Conservation (phyloP, 2,888 invertebrate species). For the Apotomis betuletana region DNA sequence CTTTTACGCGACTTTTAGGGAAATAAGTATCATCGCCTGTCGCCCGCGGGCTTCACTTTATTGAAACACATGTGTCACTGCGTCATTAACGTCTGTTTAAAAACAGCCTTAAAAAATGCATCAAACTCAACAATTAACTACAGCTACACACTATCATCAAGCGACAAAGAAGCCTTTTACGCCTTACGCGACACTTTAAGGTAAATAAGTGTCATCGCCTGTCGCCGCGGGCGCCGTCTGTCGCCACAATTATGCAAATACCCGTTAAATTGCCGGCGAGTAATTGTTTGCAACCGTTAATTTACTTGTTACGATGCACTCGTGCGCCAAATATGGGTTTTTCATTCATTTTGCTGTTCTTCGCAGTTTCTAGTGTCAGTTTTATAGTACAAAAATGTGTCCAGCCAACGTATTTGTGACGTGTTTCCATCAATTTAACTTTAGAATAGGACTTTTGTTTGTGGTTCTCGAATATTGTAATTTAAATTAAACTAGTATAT, state of each 20-base stretch:
- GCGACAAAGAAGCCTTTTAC: neutral
- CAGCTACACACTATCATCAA: neutral
- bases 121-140: neutral
- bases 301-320: conserved; percentile 24
- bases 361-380: neutral
- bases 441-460: too few relatives aligned
- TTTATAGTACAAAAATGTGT: too few relatives aligned
- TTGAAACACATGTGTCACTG: too few relatives aligned
- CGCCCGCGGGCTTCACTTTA: neutral
- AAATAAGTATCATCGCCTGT: neutral
- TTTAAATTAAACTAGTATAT: too few relatives aligned
- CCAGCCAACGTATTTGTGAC: too few relatives aligned
- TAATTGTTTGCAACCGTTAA: conserved; percentile 40
- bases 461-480: too few relatives aligned
- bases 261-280: conserved; percentile 33
- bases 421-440: too few relatives aligned
- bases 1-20: neutral
- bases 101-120: too few relatives aligned
- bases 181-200: conserved; percentile 8
- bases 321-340: neutral
- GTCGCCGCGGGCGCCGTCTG: conserved; percentile 27
- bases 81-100: neutral
- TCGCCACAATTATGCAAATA: conserved; percentile 40
- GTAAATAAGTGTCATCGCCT: conserved; percentile 16
- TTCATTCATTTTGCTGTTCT: neutral